These are phyloP conservation scores for Maniola jurtina DNA, from an alignment of 1,140 invertebrate species.

Conservation along the genomic window DNA sequence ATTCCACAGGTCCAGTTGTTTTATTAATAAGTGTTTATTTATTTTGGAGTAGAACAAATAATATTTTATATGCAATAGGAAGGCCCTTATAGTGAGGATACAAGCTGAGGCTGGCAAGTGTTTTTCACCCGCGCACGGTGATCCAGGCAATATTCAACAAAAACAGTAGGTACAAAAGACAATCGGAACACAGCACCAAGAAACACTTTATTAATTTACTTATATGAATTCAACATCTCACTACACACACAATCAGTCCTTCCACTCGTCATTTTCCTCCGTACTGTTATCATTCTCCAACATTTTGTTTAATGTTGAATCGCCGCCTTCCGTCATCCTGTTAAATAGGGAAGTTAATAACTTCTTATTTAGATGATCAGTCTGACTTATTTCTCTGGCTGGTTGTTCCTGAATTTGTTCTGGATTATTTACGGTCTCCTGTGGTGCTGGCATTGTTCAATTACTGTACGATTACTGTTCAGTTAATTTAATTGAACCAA, in stretches of 20 bases:
- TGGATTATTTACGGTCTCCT: constrained; percentile 38
- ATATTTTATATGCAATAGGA: too few relatives aligned
- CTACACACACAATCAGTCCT: constrained; percentile 18
- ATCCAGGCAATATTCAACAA: too few relatives aligned
- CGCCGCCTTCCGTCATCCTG: constrained; percentile 78
- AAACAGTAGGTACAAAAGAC: background rate
- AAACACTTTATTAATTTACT: background rate
- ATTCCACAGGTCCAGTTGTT: too few relatives aligned
- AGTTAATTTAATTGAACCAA: background rate
- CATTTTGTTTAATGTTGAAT: constrained; percentile 55
- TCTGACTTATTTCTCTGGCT: constrained; percentile 79
- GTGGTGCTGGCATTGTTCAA: constrained; percentile 57
- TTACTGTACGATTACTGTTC: background rate
- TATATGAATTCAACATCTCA: too few relatives aligned
- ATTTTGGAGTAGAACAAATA: too few relatives aligned
- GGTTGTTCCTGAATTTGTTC: constrained; percentile 42
- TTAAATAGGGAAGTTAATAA: constrained; percentile 81
- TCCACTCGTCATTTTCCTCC: constrained; percentile 58
- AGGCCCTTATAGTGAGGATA: too few relatives aligned
- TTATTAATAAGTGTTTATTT: too few relatives aligned
- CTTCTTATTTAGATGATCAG: constrained; percentile 82
- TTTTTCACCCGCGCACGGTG: too few relatives aligned
- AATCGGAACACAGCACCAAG: background rate
- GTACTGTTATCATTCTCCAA: constrained; percentile 51
- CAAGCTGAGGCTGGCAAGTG: too few relatives aligned